Evolutionary conservation across 2,113 vertebrate genomes (phyloP).

Genomic region (Pelmatolapia mariae): DNA sequence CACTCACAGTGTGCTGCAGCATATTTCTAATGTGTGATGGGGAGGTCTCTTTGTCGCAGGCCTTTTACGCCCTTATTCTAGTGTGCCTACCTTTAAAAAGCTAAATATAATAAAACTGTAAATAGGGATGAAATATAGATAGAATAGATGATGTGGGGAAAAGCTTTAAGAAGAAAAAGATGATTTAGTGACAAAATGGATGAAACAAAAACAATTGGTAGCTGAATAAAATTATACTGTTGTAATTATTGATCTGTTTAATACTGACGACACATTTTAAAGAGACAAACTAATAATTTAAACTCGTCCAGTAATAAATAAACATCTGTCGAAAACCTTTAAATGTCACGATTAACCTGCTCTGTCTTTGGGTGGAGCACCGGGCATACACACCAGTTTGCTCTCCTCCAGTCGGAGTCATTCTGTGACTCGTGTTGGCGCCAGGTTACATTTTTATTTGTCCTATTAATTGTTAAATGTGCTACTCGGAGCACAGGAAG

Average conservation of each 20-base stretch:
- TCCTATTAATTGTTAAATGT: background rate
- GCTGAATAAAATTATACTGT: background rate
- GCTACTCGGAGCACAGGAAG: background rate
- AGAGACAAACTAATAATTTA: background rate
- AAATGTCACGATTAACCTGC: background rate
- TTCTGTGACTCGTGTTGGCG: background rate
- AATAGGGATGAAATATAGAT: background rate
- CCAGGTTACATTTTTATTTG: background rate
- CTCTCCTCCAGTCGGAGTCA: accelerated
- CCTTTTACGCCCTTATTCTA: background rate
- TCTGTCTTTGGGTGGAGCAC: background rate
- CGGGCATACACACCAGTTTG: background rate
- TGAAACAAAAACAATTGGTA: background rate
- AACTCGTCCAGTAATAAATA: background rate
- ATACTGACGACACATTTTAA: background rate
- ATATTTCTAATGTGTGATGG: background rate
- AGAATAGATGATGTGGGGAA: too few species aligned
- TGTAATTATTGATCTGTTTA: background rate
- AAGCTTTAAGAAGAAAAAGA: background rate
- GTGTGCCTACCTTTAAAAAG: background rate
- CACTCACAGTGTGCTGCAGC: background rate
- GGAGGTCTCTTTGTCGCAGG: background rate
- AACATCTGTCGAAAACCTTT: background rate
- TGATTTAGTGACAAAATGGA: background rate
- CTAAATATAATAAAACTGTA: background rate